These are phyloP conservation scores for Melopsittacus undulatus DNA, from an alignment of 2,797 vertebrate genomes.

Conservation along the genomic window DNA sequence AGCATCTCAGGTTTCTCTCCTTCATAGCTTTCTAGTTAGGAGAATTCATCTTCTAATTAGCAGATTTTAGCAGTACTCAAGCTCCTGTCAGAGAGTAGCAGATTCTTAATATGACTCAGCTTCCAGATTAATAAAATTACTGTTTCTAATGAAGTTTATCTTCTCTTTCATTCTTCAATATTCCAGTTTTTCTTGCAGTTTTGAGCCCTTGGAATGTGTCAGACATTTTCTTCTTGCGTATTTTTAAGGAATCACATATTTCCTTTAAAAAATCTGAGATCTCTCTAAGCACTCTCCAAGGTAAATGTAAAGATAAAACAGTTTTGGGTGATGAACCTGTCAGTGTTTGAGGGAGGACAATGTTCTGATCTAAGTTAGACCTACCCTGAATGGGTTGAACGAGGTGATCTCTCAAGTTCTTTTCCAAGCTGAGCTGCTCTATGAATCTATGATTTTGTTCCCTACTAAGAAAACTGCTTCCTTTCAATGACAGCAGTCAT, in stretches of 20 bases:
- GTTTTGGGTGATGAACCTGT: background rate
- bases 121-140: slow-evolving; percentile 11
- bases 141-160: background rate
- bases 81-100: background rate
- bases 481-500: background rate
- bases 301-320: background rate
- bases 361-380: background rate
- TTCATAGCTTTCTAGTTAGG: background rate
- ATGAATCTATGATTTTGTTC: background rate
- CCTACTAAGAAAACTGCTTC: background rate
- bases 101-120: background rate
- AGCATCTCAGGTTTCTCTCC: background rate
- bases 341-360: background rate
- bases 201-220: background rate
- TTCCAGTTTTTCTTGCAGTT: background rate
- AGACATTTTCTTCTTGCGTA: background rate
- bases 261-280: background rate
- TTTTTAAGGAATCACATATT: background rate
- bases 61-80: background rate
- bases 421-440: background rate
- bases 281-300: background rate
- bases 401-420: background rate
- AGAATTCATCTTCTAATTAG: background rate
- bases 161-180: background rate
- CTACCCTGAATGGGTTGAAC: background rate